Conservation (phyloP, 2,888 invertebrate species). For the Acleris cristana region DNA sequence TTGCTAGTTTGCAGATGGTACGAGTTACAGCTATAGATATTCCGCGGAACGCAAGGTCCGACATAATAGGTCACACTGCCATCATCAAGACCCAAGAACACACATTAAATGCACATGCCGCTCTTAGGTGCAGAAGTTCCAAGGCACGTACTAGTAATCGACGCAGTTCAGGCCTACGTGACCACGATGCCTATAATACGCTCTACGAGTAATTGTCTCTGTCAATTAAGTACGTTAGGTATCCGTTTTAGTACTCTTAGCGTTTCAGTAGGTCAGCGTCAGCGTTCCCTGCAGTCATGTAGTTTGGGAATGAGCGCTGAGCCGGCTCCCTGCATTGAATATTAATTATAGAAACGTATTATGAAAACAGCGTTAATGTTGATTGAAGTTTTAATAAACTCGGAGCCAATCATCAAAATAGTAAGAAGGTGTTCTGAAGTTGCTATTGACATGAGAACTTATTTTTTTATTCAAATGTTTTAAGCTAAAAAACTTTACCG, state of each 20-base stretch:
- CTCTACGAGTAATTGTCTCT: conserved; percentile 29
- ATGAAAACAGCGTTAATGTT: too few species aligned
- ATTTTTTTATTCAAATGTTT: too few species aligned
- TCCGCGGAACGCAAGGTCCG: conserved; percentile 12
- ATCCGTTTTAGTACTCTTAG: conserved; percentile 26
- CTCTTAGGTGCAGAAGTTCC: conserved; percentile 16
- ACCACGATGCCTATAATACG: conserved; percentile 28
- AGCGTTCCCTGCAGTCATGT: too few species aligned
- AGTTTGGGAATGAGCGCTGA: too few species aligned
- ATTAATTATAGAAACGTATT: too few species aligned
- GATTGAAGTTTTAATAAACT: too few species aligned
- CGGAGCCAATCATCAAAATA: too few species aligned
- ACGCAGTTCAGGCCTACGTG: conserved; percentile 26
- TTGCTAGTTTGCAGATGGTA: too few species aligned
- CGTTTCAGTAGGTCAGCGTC: neutral
- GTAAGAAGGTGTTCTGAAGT: too few species aligned
- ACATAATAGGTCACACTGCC: conserved; percentile 20
- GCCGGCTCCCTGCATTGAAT: too few species aligned
- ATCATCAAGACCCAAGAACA: conserved; percentile 22
- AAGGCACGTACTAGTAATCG: conserved; percentile 32
- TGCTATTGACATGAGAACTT: too few species aligned
- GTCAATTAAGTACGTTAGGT: conserved; percentile 16
- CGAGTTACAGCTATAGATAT: neutral
- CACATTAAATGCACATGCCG: conserved; percentile 24
- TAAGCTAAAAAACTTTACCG: too few species aligned